Evolutionary conservation across 1,140 invertebrate genomes (phyloP).

Genomic region (Bombus affinis): DNA sequence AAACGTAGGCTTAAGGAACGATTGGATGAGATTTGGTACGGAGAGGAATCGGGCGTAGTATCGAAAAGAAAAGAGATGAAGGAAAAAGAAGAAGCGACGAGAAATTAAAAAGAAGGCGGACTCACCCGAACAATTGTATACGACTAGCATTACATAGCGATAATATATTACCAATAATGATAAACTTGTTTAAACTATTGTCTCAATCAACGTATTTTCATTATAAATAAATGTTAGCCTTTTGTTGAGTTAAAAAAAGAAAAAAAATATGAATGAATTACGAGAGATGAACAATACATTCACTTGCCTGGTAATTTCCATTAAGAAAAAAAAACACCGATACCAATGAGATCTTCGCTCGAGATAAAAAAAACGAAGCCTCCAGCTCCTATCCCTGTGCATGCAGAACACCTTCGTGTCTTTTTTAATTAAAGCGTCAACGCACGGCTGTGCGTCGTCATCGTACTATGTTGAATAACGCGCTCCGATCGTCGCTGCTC

Average conservation of each 20-base stretch:
- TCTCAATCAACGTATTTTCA: constrained; percentile 84
- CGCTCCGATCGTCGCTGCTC: background rate
- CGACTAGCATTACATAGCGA: constrained; percentile 82
- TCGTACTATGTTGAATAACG: constrained; percentile 16
- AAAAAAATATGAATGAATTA: constrained; percentile 37
- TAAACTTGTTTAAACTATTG: constrained; percentile 82
- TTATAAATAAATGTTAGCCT: constrained; percentile 84
- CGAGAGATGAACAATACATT: constrained; percentile 2
- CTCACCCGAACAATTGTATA: constrained; percentile 82
- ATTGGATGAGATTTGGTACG: constrained; percentile 24
- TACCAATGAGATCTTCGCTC: background rate
- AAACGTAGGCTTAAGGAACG: constrained; percentile 69
- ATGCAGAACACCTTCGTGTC: constrained; percentile 57
- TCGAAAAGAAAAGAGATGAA: background rate
- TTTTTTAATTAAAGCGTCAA: constrained; percentile 44
- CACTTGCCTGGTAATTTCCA: constrained; percentile 40
- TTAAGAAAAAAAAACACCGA: constrained; percentile 30
- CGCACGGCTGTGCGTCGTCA: background rate
- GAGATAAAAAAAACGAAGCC: constrained; percentile 11
- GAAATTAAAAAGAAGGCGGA: constrained; percentile 40
- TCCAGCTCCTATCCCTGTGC: constrained; percentile 38
- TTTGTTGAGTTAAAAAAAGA: constrained; percentile 82
- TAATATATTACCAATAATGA: constrained; percentile 83
- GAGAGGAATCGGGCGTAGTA: background rate
- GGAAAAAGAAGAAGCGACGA: constrained; percentile 53